A percentile compares a stretch with the other conserved stretches of the same genome.
phyloP scores from a whole-genome alignment of 1,140 invertebrate genomes.

The Brachionus angularis region DNA sequence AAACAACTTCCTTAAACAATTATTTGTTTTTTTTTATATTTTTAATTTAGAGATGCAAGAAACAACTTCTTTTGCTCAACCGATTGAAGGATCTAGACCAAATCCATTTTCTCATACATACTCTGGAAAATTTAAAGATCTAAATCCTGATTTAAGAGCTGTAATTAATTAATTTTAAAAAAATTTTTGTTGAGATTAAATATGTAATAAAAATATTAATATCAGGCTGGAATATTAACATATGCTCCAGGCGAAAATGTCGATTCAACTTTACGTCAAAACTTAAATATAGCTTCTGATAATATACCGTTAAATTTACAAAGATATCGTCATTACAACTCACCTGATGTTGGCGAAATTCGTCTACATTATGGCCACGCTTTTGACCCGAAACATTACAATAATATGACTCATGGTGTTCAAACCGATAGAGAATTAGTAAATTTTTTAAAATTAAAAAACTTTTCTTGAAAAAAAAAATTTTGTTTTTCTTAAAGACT shows the following conservation, averaged over 20 bases:
- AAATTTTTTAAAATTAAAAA: background rate
- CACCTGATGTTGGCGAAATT: constrained; percentile 53
- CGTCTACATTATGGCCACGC: constrained; percentile 55
- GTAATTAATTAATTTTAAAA: constrained; percentile 48
- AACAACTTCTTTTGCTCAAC: background rate
- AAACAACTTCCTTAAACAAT: no score
- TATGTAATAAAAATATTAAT: no score
- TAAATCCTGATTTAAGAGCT: constrained; percentile 49
- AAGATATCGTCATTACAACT: constrained; percentile 5
- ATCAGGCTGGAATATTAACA: constrained; percentile 56
- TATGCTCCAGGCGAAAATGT: constrained; percentile 51
- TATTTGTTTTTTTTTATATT: no score
- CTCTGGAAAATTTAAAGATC: constrained; percentile 53
- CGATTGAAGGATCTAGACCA: constrained; percentile 1
- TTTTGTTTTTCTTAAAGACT: constrained; percentile 40
- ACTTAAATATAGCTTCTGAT: constrained; percentile 14
- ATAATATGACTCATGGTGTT: constrained; percentile 54
- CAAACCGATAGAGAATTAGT: constrained; percentile 32
- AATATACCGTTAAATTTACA: constrained; percentile 5
- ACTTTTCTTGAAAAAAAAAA: background rate
- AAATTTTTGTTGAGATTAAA: constrained; percentile 42
- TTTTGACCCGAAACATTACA: constrained; percentile 53
- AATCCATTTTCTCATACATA: constrained; percentile 58
- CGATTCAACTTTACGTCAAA: constrained; percentile 42
- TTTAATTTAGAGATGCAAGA: constrained; percentile 24